Conservation (phyloP, 1,140 invertebrate genomes). For the Drosophila nikananu region DNA sequence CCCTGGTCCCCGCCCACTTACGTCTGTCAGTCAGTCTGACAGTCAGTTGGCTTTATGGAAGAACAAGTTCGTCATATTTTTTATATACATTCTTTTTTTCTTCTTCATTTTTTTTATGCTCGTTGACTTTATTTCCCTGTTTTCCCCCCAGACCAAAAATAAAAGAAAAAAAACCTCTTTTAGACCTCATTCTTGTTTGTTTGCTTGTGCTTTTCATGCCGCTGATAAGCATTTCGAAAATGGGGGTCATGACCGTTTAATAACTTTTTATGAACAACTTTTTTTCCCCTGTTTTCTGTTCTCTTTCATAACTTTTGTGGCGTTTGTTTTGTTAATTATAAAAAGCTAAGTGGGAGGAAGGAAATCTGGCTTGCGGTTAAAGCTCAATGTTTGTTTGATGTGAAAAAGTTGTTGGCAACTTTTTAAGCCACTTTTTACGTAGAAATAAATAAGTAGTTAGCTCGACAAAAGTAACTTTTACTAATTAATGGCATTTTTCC, state of each 20-base stretch:
- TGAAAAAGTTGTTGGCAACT: constrained; percentile 21
- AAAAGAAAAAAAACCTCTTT: constrained; percentile 17
- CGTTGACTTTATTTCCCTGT: constrained; percentile 11
- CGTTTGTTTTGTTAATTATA: constrained; percentile 65
- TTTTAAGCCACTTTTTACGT: constrained; percentile 30
- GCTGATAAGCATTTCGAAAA: constrained; percentile 82
- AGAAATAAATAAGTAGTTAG: constrained; percentile 35
- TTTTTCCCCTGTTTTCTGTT: constrained; percentile 40
- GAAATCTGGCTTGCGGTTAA: constrained; percentile 21
- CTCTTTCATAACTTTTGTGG: constrained; percentile 56
- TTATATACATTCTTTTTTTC: constrained; percentile 28
- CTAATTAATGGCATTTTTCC: constrained; percentile 34
- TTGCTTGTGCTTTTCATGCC: constrained; percentile 48
- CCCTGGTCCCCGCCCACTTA: constrained; percentile 3
- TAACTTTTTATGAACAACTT: constrained; percentile 76
- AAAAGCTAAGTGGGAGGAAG: constrained; percentile 34
- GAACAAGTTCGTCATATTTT: constrained; percentile 63
- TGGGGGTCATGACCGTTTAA: constrained; percentile 84
- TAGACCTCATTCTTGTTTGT: constrained; percentile 29
- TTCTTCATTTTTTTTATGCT: constrained; percentile 45
- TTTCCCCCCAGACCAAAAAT: not conserved
- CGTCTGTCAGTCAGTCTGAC: constrained; percentile 17
- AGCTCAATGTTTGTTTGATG: constrained; percentile 15
- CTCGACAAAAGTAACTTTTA: constrained; percentile 13
- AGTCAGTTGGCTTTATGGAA: constrained; percentile 38